A percentile compares a stretch with the other conserved stretches of the same genome.
phyloP scores from a whole-genome alignment of 2,113 vertebrate genomes.

The Heteronetta atricapilla region DNA sequence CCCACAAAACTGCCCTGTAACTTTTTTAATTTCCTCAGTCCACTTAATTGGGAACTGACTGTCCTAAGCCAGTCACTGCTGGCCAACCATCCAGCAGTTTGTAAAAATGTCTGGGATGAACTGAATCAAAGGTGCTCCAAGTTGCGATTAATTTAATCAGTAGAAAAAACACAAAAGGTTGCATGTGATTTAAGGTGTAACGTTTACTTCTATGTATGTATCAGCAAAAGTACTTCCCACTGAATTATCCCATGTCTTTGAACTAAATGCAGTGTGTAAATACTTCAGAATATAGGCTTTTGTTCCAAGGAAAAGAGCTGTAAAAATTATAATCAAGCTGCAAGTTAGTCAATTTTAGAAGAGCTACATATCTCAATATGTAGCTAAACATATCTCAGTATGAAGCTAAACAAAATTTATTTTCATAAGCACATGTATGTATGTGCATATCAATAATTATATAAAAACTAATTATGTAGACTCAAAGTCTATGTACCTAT shows the following conservation, averaged over 20 bases:
- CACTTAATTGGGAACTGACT: neutral
- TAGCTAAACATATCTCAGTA: no score
- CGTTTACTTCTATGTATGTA: neutral
- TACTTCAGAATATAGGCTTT: neutral
- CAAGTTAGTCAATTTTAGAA: neutral
- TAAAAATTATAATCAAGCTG: neutral
- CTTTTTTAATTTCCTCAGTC: neutral
- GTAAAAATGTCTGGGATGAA: neutral
- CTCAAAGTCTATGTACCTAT: neutral
- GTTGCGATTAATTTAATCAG: neutral
- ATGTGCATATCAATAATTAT: neutral
- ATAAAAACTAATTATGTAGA: neutral
- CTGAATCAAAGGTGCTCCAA: neutral
- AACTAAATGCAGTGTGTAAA: neutral
- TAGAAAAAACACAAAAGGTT: neutral
- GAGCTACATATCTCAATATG: neutral
- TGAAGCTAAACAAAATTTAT: neutral
- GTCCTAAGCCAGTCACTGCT: neutral
- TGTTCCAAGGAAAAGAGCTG: neutral
- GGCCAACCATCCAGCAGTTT: neutral
- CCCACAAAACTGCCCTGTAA: neutral
- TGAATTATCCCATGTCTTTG: neutral
- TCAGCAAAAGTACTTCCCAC: neutral
- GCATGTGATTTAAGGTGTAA: neutral
- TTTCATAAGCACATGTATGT: neutral